Evolutionary conservation across 2,113 vertebrate genomes (phyloP).

Genomic region (Cacatua alba): DNA sequence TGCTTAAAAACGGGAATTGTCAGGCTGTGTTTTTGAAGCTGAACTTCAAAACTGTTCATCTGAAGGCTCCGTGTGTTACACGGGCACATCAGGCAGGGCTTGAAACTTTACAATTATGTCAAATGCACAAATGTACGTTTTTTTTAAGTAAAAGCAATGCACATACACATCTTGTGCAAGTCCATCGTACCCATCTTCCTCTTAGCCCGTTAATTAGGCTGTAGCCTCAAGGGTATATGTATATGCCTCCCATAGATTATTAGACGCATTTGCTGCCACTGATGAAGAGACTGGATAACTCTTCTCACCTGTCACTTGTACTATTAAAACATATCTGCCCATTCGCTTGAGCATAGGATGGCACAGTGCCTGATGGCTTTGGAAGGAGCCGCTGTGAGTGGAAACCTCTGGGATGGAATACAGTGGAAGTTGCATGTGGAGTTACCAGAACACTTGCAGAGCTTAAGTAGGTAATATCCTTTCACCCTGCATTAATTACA

Average conservation of each 20-base stretch:
- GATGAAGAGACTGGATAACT: neutral
- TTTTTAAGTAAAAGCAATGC: neutral
- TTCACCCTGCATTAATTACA: neutral
- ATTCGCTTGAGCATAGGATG: neutral
- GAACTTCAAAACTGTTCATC: neutral
- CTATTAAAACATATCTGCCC: neutral
- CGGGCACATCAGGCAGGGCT: neutral
- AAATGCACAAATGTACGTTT: neutral
- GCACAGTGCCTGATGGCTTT: neutral
- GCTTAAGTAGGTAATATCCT: neutral
- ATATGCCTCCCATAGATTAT: neutral
- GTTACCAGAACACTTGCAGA: neutral
- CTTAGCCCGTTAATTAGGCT: neutral
- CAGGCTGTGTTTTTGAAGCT: neutral
- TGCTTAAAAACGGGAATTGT: neutral
- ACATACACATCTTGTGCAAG: rapidly evolving
- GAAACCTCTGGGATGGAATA: neutral
- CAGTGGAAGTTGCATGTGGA: neutral
- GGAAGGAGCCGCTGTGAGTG: neutral
- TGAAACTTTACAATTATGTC: neutral
- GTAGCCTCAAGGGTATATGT: neutral
- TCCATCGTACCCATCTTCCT: neutral
- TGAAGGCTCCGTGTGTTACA: neutral
- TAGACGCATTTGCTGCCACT: neutral
- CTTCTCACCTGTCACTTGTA: neutral